Conservation (phyloP, 1,140 invertebrate genomes). For the Stenopsyche tienmushanensis region DNA sequence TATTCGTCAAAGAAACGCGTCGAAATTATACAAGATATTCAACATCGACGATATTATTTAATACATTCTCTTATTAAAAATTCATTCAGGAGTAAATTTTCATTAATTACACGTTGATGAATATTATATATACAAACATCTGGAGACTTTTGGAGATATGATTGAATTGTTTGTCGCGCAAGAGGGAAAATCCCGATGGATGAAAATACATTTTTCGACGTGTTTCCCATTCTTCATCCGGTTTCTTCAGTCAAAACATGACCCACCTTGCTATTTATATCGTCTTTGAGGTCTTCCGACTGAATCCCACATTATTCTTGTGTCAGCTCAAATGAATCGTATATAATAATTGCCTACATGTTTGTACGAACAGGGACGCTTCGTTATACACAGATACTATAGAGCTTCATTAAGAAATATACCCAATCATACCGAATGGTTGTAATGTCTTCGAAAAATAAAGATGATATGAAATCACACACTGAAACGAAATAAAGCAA, state of each 20-base stretch:
- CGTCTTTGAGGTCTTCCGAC: neutral
- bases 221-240: neutral
- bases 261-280: constrained; percentile 3
- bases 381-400: neutral
- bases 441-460: too few relatives aligned
- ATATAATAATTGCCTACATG: neutral
- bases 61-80: neutral
- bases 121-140: too few relatives aligned
- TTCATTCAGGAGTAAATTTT: neutral
- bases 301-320: constrained; percentile 16
- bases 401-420: too few relatives aligned
- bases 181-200: too few relatives aligned
- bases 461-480: too few relatives aligned
- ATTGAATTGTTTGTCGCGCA: too few relatives aligned
- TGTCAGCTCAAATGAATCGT: constrained; percentile 21
- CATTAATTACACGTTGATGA: neutral
- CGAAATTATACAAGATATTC: too few relatives aligned
- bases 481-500: too few relatives aligned
- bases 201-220: neutral
- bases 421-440: too few relatives aligned
- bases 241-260: constrained; percentile 20
- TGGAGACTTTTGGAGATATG: too few relatives aligned
- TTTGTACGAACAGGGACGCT: neutral
- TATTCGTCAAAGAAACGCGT: too few relatives aligned
- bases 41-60: too few relatives aligned